Conservation (phyloP, 2,797 vertebrate genomes). For the Parauchenoglanis ngamensis region DNA sequence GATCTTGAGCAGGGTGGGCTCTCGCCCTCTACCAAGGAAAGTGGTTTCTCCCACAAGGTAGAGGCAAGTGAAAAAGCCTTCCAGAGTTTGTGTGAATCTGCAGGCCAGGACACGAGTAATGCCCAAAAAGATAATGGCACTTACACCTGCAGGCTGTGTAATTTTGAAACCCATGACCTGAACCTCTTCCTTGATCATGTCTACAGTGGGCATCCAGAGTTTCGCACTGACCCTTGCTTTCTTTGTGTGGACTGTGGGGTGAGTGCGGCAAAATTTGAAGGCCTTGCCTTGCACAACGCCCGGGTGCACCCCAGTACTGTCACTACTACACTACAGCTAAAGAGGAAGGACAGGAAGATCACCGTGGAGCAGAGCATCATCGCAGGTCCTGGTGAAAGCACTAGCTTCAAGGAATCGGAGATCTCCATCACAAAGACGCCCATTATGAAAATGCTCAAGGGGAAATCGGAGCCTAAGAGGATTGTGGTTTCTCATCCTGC, state of each 20-base stretch:
- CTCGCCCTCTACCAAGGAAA: constrained; percentile 49
- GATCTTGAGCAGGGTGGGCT: constrained; percentile 70
- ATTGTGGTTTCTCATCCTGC: constrained; percentile 80
- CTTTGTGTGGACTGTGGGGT: constrained; percentile 84
- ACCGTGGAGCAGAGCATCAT: constrained; percentile 85
- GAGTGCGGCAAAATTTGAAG: constrained; percentile 87
- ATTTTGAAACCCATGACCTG: constrained; percentile 87
- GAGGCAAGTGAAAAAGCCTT: constrained; percentile 60
- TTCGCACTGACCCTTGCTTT: constrained; percentile 86
- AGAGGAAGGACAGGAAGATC: constrained; percentile 77
- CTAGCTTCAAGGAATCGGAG: constrained; percentile 79
- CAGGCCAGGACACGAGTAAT: constrained; percentile 61
- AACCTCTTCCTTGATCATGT: constrained; percentile 91
- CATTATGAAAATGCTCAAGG: constrained; percentile 97
- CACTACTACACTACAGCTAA: constrained; percentile 82
- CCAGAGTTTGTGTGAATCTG: constrained; percentile 60
- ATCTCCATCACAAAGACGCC: constrained; percentile 96
- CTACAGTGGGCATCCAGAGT: constrained; percentile 88
- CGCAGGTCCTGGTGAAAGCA: constrained; percentile 60
- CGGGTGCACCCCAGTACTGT: constrained; percentile 79
- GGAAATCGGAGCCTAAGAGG: constrained; percentile 89
- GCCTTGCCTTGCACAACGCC: constrained; percentile 88
- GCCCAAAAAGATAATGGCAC: constrained; percentile 68
- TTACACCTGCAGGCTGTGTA: constrained; percentile 87
- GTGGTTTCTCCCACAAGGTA: constrained; percentile 56